Evolutionary conservation across 2,888 invertebrate genomes (phyloP), one percentile per base, ranked within the genome.

Genomic region (Aplocera efformata): DNA sequence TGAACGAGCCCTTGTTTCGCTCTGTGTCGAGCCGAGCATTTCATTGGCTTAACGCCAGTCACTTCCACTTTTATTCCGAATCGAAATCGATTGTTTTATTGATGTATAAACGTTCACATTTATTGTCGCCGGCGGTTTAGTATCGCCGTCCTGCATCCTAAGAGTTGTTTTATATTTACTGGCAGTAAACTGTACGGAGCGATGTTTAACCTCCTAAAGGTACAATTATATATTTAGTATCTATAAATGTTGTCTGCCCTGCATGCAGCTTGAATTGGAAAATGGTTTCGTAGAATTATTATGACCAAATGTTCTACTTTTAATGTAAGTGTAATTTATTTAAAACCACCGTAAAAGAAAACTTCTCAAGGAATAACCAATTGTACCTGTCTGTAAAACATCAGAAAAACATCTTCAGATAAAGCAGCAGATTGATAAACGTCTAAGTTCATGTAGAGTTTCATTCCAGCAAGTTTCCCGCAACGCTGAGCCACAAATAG

Each of bases 21-120:
- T 67, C 66, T 55, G 59, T 64, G 56, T 62, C 53, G 50, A 68
- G 58, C 60, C 58, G 67, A 63, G 64, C 69, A 60, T 72, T 71
- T 79, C 69, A 78, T 79, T 85, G 86, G 85, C 80, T 58, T 51
- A 28, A 48, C 65, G 79, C 85, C 84, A 84, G 75, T 49, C 65
- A 71, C 67, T 77, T 69, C 64, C 57, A 75, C 73, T 77, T 80
- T 79, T 78, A 79, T 79, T 78, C 65, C 64, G 67, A 71, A 72
- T 70, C 63, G 59, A 60, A 72, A 80, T 83, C 79, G 80, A 85
- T 82, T 75, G 78, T 66, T 84, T 83, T 79, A 84, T 72, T 68
- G 69, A 64, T 58, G 58, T 67, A 69, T 82, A 79, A 84, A 81
- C 65, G 72, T 66, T 73, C 68, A 56, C 68, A 68, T 82, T 79